Base-by-base conservation (phyloP, 2,797 vertebrate genomes). In the Monodelphis domestica region DNA sequence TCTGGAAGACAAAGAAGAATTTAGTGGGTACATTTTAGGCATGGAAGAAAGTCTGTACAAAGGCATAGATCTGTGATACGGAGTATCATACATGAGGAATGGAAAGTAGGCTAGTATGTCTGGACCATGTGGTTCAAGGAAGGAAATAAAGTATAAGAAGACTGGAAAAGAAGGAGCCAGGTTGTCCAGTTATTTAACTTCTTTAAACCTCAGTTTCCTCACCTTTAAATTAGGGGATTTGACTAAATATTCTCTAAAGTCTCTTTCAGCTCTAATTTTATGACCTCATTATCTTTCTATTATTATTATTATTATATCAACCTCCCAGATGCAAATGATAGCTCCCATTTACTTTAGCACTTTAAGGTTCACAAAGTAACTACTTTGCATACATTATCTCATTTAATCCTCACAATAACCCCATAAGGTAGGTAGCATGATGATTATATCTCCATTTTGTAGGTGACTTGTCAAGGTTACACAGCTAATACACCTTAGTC, bases 341-440 rank as follows among this genome's bases (percentile, higher is more conserved):
- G 21, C 24, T 84, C 70, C 9, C 38, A 78, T 78, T 78, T 78
- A 78, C 38, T 4, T 84, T 26, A 50, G 70, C 70, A 84, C 38
- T 84, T 84, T 26, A 84, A 84, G 70, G 70, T 26, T 84, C 70
- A 84, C 70, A 84, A 84, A 84, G 70, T 84, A 50, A 84, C 38
- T 45, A 84, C 70, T 84, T 45, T 50, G 70, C 70, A 84, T 84
- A 84, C 70, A 84, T 84, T 84, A 84, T 84, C 70, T 84, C 70
- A 84, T 50, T 84, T 84, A 50, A 84, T 50, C 21, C 38, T 50
- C n/a, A 84, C 70, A 84, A 84, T 84, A 84, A 84, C 70, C 70
- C 70, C 70, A 50, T 84, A 84, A 84, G 70, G 21, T 50, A 45
- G 70, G 38, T 26, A 84, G 70, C 70, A 84, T 50, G 38, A 84